phyloP scores from a whole-genome alignment of 2,113 vertebrate genomes.

The Tor tambroides region DNA sequence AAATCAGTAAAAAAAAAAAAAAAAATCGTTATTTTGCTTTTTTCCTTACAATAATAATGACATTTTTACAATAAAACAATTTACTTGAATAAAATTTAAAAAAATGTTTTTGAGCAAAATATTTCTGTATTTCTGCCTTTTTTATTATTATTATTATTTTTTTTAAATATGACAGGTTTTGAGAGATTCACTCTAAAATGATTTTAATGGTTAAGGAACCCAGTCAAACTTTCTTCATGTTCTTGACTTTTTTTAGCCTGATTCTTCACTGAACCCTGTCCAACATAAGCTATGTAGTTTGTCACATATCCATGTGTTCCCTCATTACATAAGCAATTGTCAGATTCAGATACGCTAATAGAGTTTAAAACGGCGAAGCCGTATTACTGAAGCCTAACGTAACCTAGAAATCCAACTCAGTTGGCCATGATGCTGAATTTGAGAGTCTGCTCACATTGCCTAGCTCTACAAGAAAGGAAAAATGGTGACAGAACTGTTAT shows the following conservation, averaged over 20 bases:
- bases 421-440: neutral
- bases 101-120: neutral
- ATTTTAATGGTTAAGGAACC: neutral
- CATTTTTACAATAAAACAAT: neutral
- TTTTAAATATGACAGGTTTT: neutral
- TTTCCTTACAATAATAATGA: neutral
- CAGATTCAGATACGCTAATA: neutral
- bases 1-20: neutral
- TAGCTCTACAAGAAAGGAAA: neutral
- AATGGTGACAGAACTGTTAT: neutral
- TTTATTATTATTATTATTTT: no score
- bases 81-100: neutral
- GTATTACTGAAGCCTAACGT: neutral
- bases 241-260: neutral
- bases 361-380: neutral
- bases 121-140: no score
- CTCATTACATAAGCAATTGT: neutral
- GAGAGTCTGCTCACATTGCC: neutral
- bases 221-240: neutral
- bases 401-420: neutral
- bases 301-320: neutral
- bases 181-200: neutral
- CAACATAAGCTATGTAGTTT: neutral
- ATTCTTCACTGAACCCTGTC: neutral
- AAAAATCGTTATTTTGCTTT: neutral